Percentiles rank a stretch among this genome's conserved stretches.
Conservation (phyloP, 1,140 invertebrate species). For the Pinna nobilis region DNA sequence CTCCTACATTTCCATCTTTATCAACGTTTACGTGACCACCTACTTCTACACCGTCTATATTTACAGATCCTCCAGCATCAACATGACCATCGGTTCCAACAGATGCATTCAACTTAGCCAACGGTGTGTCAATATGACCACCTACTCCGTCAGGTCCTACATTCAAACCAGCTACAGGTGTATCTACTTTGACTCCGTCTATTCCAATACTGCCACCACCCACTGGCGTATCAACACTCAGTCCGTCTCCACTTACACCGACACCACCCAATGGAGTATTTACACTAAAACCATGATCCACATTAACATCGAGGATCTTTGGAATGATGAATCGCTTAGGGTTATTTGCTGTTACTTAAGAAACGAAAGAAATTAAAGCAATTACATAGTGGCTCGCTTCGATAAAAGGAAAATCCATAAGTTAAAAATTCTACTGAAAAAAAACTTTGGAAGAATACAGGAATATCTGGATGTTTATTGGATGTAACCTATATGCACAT, state of each 20-base stretch:
- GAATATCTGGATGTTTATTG: too few species aligned
- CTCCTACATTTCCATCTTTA: slow-evolving; percentile 18
- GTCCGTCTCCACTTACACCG: not conserved
- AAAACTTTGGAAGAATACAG: too few species aligned
- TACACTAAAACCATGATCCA: slow-evolving; percentile 3
- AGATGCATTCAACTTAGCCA: not conserved
- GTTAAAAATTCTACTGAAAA: too few species aligned
- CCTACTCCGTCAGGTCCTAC: slow-evolving; percentile 17
- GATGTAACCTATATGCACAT: too few species aligned
- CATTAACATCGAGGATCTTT: slow-evolving; percentile 7
- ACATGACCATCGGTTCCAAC: slow-evolving; percentile 2
- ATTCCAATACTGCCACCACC: slow-evolving; percentile 3
- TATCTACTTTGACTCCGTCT: slow-evolving; percentile 15
- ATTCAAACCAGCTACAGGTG: not conserved
- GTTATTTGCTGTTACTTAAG: too few species aligned
- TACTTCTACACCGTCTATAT: slow-evolving; percentile 7
- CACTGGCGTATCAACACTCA: slow-evolving; percentile 6
- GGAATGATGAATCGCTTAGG: slow-evolving; percentile 22
- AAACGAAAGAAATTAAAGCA: too few species aligned
- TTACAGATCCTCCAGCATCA: slow-evolving; percentile 11
- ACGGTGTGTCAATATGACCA: not conserved
- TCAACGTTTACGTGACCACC: slow-evolving; percentile 28
- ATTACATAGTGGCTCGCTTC: too few species aligned
- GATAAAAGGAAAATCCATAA: too few species aligned
- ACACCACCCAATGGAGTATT: slow-evolving; percentile 6